Evolutionary conservation across 2,888 invertebrate species (phyloP), one percentile per base, ranked within the genome.

Genomic region (Archips xylosteana): DNA sequence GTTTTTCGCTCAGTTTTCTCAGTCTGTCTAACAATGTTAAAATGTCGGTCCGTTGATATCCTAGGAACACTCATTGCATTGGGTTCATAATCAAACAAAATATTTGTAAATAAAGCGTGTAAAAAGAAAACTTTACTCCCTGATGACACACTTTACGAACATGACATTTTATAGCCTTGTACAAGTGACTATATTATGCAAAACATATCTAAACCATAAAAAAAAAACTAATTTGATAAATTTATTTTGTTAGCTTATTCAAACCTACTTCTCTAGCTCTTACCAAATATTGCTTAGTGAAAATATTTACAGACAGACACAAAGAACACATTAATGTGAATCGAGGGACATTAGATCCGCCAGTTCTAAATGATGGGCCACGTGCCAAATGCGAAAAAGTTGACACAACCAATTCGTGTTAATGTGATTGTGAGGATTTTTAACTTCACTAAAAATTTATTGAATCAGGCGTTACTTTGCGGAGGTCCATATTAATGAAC

Each of bases 1-100:
- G 42, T 49, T 51, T 49, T 70, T 45, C 15, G 34, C 39, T 70
- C 57, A 57, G 57, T 57, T 32, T 32, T 32, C 32, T 12, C n/a
- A 32, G 32, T 32, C 23, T 23, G 23, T 54, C 57, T 32, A 57
- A 32, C 32, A 5, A 57, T 57, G 32, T 57, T 57, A 32, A 57
- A 57, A 57, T 57, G 4, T 57, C 10, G 10, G 9, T 57, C 32
- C 12, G 10, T 57, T 57, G 57, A 10, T 32, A 57, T 54, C 10
- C 49, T 4, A 39, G 13, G 54, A 54, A 23, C 12, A 54, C 3
- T 12, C 12, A 57, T 23, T 5, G 4, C 13, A 12, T 49, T 49
- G 4, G 5, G n/a, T 49, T 15, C 23, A 15, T 9, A 54, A 54
- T 54, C 15, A 23, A 8, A 54, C 15, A 54, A 54, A 15, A 54